Percentiles rank a stretch among this genome's conserved stretches.
These are phyloP conservation scores for Hemicordylus capensis DNA, from an alignment of 2,113 vertebrate species.

Conservation along the genomic window DNA sequence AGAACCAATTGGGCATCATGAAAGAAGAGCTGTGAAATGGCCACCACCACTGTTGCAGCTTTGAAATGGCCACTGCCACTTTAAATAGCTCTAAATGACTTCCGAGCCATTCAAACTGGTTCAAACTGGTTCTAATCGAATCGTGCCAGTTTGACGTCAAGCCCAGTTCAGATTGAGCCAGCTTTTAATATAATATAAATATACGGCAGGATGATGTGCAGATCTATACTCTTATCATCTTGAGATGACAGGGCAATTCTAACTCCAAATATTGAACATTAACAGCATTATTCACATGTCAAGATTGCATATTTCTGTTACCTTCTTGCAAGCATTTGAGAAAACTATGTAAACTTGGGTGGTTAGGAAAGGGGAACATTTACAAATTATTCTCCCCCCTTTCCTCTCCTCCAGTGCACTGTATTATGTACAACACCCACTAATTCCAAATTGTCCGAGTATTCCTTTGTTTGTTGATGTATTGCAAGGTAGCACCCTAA, in stretches of 20 bases:
- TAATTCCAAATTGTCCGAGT: not conserved
- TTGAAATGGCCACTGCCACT: too few species aligned
- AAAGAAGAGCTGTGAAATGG: too few species aligned
- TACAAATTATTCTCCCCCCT: not conserved
- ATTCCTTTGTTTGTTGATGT: not conserved
- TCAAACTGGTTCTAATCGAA: too few species aligned
- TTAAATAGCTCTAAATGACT: too few species aligned
- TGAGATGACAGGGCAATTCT: not conserved
- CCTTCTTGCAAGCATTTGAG: not conserved
- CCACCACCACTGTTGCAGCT: too few species aligned
- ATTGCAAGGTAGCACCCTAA: not conserved
- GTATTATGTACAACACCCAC: not conserved
- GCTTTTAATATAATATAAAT: not conserved
- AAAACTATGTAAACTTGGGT: not conserved
- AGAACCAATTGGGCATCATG: too few species aligned
- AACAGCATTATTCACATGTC: not conserved
- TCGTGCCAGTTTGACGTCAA: too few species aligned
- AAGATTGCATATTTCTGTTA: not conserved
- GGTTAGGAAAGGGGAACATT: not conserved
- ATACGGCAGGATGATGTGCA: not conserved
- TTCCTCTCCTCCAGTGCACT: not conserved
- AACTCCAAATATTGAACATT: not conserved
- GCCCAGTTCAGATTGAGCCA: too few species aligned
- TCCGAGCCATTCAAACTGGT: too few species aligned
- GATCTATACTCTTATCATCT: too few species aligned